Percentiles rank a stretch among this genome's conserved stretches.
phyloP scores from a whole-genome alignment of 1,140 invertebrate species.

The Ceratosolen fusciceps region DNA sequence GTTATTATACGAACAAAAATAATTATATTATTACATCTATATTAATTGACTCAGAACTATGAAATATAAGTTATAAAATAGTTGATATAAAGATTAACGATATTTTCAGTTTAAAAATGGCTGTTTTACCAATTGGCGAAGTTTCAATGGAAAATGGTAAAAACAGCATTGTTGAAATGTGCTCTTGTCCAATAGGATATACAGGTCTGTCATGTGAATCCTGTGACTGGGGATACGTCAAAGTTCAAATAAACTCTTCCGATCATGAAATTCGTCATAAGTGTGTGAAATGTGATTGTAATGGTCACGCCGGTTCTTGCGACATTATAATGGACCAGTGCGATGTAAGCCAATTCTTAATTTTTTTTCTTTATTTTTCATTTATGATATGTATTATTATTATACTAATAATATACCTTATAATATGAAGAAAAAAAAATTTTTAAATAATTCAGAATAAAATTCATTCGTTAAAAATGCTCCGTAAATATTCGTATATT shows the following conservation, averaged over 20 bases:
- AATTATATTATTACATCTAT: too few relatives aligned
- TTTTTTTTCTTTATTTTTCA: neutral
- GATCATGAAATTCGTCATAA: slow-evolving; percentile 72
- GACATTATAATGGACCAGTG: slow-evolving; percentile 85
- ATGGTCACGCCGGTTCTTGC: slow-evolving; percentile 89
- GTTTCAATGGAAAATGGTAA: slow-evolving; percentile 52
- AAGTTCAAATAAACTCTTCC: slow-evolving; percentile 77
- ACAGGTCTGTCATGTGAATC: slow-evolving; percentile 87
- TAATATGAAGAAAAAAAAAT: too few relatives aligned
- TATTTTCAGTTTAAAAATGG: slow-evolving; percentile 59
- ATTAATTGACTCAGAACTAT: too few relatives aligned
- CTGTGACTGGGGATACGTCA: slow-evolving; percentile 88
- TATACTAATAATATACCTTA: too few relatives aligned
- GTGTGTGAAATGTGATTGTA: slow-evolving; percentile 91
- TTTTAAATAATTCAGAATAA: too few relatives aligned
- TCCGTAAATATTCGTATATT: too few relatives aligned
- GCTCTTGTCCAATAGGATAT: slow-evolving; percentile 78
- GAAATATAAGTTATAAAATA: too few relatives aligned
- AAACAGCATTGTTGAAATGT: slow-evolving; percentile 74
- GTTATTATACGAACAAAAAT: too few relatives aligned
- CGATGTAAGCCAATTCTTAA: slow-evolving; percentile 75
- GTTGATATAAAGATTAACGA: too few relatives aligned
- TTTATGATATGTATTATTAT: too few relatives aligned
- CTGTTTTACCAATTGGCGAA: slow-evolving; percentile 57
- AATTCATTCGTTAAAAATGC: too few relatives aligned